Evolutionary conservation across 1,140 invertebrate species (phyloP).

Genomic region (Piezodorus guildinii): DNA sequence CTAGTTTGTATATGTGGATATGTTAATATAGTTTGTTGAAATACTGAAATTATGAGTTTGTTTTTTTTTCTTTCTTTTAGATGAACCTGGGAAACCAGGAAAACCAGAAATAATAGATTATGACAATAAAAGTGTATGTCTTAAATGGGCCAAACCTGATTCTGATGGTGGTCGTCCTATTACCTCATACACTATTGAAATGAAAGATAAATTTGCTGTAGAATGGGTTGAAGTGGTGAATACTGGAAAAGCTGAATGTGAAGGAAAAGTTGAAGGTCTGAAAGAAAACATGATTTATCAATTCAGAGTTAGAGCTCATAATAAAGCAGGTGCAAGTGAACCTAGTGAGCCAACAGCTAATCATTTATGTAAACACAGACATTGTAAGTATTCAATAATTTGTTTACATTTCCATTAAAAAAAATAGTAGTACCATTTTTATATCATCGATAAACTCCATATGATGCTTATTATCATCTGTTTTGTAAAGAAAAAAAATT

Average conservation of each 20-base stretch:
- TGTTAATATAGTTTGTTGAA: too few species aligned
- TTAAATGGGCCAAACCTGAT: slow-evolving; percentile 82
- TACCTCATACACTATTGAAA: slow-evolving; percentile 86
- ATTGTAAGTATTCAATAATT: slow-evolving; percentile 51
- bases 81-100: slow-evolving; percentile 75
- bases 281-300: slow-evolving; percentile 91
- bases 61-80: slow-evolving; percentile 36
- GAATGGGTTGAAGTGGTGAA: slow-evolving; percentile 82
- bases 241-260: slow-evolving; percentile 62
- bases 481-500: too few species aligned
- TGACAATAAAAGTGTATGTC: slow-evolving; percentile 76
- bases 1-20: too few species aligned
- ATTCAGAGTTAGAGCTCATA: slow-evolving; percentile 82
- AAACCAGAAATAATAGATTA: slow-evolving; percentile 90
- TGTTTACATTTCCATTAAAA: too few species aligned
- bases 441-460: too few species aligned
- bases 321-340: slow-evolving; percentile 76
- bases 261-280: slow-evolving; percentile 70
- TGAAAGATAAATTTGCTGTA: slow-evolving; percentile 84
- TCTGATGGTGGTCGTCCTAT: slow-evolving; percentile 92
- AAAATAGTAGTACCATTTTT: too few species aligned
- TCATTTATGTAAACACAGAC: slow-evolving; percentile 84
- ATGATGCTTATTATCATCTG: too few species aligned
- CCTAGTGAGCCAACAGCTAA: slow-evolving; percentile 87
- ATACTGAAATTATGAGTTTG: not conserved